A percentile compares a stretch with the other conserved stretches of the same genome.
Evolutionary conservation across 2,888 invertebrate genomes (phyloP).

Genomic region (Nomada fucata): DNA sequence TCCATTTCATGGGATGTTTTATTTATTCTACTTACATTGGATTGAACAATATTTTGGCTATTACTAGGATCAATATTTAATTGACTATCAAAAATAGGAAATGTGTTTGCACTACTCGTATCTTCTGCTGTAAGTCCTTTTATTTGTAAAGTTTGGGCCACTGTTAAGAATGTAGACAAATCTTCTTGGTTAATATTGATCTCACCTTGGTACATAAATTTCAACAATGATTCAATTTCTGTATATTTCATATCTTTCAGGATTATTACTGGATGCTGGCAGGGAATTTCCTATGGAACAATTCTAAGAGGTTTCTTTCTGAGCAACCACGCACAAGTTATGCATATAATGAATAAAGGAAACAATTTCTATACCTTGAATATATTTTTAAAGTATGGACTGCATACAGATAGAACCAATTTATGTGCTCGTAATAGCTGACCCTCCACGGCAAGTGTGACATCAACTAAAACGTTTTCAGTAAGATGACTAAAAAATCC

Average conservation of each 20-base stretch:
- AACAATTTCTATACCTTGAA: constrained; percentile 78
- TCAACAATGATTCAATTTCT: constrained; percentile 72
- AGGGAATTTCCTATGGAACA: constrained; percentile 70
- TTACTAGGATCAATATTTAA: neutral
- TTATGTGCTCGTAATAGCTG: constrained; percentile 84
- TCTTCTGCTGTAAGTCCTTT: constrained; percentile 70
- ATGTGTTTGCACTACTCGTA: constrained; percentile 13
- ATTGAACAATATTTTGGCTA: constrained; percentile 21
- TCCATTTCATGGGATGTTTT: constrained; percentile 21
- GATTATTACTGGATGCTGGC: constrained; percentile 77
- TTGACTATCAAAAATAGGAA: constrained; percentile 14
- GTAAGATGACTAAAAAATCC: constrained; percentile 83
- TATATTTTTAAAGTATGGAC: constrained; percentile 84
- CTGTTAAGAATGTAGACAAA: constrained; percentile 73
- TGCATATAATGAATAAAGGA: neutral
- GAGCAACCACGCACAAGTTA: constrained; percentile 8
- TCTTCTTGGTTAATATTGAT: constrained; percentile 76
- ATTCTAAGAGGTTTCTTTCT: constrained; percentile 27
- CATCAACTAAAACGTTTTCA: constrained; percentile 84
- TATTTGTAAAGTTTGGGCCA: constrained; percentile 75
- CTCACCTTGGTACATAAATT: constrained; percentile 78
- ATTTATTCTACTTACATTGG: constrained; percentile 20
- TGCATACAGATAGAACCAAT: constrained; percentile 84
- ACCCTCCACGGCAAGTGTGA: constrained; percentile 85
- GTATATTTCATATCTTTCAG: constrained; percentile 75